Conservation (phyloP, 2,797 vertebrate species). For the Anguilla megastoma region DNA sequence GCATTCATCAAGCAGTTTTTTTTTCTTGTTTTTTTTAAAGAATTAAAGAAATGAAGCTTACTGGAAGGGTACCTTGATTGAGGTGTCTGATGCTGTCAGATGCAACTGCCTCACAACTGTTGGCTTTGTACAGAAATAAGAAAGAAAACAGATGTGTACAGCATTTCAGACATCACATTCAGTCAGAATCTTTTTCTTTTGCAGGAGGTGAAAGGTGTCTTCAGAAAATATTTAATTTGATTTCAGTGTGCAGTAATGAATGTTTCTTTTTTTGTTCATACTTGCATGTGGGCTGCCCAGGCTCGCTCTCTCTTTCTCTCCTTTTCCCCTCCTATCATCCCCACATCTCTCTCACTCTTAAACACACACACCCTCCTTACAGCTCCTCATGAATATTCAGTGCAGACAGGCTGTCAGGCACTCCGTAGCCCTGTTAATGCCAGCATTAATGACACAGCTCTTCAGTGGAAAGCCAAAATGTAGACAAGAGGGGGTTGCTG, state of each 20-base stretch:
- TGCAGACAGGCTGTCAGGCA: conserved; percentile 55
- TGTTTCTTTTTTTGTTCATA: neutral
- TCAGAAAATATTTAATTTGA: neutral
- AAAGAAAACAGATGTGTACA: neutral
- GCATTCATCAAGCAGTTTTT: neutral
- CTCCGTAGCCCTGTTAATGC: conserved; percentile 64
- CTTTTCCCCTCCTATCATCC: conserved; percentile 47
- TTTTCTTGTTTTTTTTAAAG: neutral
- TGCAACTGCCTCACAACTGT: neutral
- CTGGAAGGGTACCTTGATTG: neutral
- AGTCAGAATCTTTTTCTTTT: neutral
- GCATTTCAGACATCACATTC: neutral
- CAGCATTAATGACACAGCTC: conserved; percentile 57
- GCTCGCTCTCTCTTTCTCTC: neutral
- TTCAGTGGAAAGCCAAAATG: conserved; percentile 61
- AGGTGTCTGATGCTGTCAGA: neutral
- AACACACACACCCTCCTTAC: conserved; percentile 51
- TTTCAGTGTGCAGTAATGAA: neutral
- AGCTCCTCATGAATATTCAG: conserved; percentile 73
- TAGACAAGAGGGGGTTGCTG: conserved; percentile 62
- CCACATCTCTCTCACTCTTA: conserved; percentile 39
- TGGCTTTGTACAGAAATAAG: neutral
- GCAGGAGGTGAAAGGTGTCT: neutral
- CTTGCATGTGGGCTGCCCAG: neutral
- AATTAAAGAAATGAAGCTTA: conserved; percentile 17